These are phyloP conservation scores for Notolabrus celidotus DNA, from an alignment of 2,797 vertebrate species.

Conservation along the genomic window DNA sequence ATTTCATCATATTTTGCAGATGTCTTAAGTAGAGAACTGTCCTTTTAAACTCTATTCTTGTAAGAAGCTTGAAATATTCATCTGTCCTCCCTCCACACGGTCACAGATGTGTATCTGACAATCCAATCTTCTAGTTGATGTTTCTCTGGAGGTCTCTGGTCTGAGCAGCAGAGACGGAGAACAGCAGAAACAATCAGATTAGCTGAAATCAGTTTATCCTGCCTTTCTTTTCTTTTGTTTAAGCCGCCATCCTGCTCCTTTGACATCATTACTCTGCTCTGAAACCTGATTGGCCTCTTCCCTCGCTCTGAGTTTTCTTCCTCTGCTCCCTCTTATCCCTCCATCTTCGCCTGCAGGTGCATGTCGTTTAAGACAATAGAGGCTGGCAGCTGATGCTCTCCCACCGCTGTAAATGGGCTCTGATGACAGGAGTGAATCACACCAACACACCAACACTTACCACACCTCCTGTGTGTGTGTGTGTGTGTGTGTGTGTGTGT, in stretches of 20 bases:
- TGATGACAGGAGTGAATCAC: constrained; percentile 76
- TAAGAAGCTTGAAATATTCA: constrained; percentile 1
- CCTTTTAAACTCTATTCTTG: too few relatives aligned
- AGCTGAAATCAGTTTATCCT: constrained; percentile 62
- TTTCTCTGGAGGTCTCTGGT: constrained; percentile 32
- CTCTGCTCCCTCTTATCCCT: constrained; percentile 30
- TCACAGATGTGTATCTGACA: constrained; percentile 18
- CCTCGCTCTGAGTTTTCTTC: background rate
- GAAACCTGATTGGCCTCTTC: constrained; percentile 29
- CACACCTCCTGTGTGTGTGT: constrained; percentile 17
- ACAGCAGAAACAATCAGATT: constrained; percentile 67
- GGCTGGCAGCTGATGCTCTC: constrained; percentile 63
- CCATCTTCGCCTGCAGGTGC: constrained; percentile 74
- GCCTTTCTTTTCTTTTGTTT: background rate
- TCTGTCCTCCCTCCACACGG: background rate
- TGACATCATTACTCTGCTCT: constrained; percentile 50
- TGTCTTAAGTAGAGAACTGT: too few relatives aligned
- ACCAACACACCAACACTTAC: constrained; percentile 46
- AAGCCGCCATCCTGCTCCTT: background rate
- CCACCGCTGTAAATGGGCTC: constrained; percentile 63
- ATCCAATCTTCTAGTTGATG: background rate
- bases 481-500: constrained; percentile 13
- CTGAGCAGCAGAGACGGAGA: constrained; percentile 45
- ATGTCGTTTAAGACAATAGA: constrained; percentile 74
- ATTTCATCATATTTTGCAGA: too few relatives aligned